These are phyloP conservation scores for Zoroaster sp. DNA, from an alignment of 53 echinoderm and acorn worm genomes.

Conservation along the genomic window DNA sequence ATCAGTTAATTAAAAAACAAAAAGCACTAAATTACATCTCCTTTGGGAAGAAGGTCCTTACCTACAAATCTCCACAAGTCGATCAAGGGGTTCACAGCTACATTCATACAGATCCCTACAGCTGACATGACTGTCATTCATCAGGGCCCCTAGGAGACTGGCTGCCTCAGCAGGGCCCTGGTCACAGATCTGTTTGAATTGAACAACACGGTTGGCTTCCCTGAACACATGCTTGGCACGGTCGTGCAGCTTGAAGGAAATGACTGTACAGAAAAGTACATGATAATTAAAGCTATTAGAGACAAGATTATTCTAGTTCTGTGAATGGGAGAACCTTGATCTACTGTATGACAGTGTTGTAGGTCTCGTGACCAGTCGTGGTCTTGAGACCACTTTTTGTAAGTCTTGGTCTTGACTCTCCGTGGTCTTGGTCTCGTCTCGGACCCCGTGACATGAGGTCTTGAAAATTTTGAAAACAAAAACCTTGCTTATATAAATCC, in stretches of 20 bases:
- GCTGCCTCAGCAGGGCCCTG: constrained; percentile 44
- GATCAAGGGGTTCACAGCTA: constrained; percentile 85
- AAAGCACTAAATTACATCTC: not conserved
- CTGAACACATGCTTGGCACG: constrained; percentile 94
- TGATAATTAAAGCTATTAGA: too few species aligned
- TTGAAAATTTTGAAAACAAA: too few species aligned
- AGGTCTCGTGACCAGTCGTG: too few species aligned
- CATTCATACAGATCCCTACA: constrained; percentile 88
- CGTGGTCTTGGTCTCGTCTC: too few species aligned
- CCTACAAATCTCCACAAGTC: constrained; percentile 86
- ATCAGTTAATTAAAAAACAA: too few species aligned
- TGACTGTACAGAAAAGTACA: constrained; percentile 70
- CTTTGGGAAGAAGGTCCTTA: not conserved
- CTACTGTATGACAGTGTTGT: too few species aligned
- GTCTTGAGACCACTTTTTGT: too few species aligned
- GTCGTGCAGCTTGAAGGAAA: constrained; percentile 85
- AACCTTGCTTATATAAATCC: too few species aligned
- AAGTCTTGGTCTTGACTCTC: too few species aligned
- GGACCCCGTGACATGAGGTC: too few species aligned
- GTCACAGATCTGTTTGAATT: constrained; percentile 72
- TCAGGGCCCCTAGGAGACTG: constrained; percentile 68
- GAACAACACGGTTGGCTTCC: constrained; percentile 77
- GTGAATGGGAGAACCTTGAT: too few species aligned
- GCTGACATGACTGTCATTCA: constrained; percentile 89
- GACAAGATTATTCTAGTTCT: too few species aligned